These are phyloP conservation scores for Rotaria sp. DNA, from an alignment of 2,888 invertebrate species.

Conservation along the genomic window DNA sequence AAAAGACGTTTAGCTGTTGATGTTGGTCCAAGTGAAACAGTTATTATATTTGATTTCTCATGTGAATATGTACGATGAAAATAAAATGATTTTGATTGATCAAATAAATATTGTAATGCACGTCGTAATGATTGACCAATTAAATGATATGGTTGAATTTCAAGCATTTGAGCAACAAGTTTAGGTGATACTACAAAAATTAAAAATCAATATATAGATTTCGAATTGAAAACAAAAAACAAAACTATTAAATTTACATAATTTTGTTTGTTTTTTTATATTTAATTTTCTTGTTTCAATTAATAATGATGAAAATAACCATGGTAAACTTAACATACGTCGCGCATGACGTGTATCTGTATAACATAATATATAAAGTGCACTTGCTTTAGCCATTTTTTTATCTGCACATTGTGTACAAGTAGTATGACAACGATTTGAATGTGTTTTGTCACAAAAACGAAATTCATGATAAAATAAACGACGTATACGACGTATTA, in stretches of 20 bases:
- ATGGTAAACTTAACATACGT: slow-evolving; percentile 6
- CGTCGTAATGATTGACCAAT: slow-evolving; percentile 24
- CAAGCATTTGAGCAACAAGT: background rate
- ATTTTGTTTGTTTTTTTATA: slow-evolving; percentile 24
- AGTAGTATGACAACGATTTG: background rate
- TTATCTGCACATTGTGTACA: background rate
- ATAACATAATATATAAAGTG: background rate
- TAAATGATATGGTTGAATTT: slow-evolving; percentile 7
- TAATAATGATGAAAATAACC: slow-evolving; percentile 8
- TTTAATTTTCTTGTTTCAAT: slow-evolving; percentile 20
- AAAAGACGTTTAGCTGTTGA: slow-evolving; percentile 10
- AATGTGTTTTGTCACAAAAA: background rate
- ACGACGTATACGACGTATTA: background rate
- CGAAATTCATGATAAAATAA: slow-evolving; percentile 29
- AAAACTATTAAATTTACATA: background rate
- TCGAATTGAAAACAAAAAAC: no score
- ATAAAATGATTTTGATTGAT: background rate
- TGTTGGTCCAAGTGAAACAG: slow-evolving; percentile 5
- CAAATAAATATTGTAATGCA: background rate
- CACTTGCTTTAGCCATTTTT: slow-evolving; percentile 19
- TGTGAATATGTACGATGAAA: background rate
- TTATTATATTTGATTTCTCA: background rate
- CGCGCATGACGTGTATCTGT: background rate
- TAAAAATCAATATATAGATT: no score
- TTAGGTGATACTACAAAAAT: background rate